These are phyloP conservation scores for Acheta domesticus DNA, from an alignment of 2,888 invertebrate genomes.

Conservation along the genomic window DNA sequence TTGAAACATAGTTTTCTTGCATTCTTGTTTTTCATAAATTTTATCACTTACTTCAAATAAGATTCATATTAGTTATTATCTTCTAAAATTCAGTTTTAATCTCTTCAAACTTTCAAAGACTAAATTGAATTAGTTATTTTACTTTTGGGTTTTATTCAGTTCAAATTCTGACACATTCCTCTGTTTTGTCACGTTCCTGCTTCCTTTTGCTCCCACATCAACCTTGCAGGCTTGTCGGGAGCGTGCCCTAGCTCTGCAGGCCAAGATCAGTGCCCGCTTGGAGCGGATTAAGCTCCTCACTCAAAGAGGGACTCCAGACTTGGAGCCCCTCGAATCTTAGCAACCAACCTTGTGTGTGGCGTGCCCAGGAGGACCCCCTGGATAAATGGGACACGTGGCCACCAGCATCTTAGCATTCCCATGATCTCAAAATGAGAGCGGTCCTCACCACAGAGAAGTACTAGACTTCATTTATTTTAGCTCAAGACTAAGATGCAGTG, in stretches of 20 bases:
- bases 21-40: constrained; percentile 23
- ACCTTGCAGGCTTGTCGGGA: constrained; percentile 72
- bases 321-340: constrained; percentile 70
- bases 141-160: constrained; percentile 21
- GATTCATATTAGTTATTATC: too few species aligned
- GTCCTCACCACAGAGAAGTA: constrained; percentile 25
- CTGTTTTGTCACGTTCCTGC: constrained; percentile 49
- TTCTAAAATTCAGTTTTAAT: too few species aligned
- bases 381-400: constrained; percentile 38
- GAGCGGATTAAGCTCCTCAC: constrained; percentile 84
- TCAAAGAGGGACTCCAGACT: constrained; percentile 82
- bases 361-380: constrained; percentile 29
- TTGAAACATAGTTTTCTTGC: constrained; percentile 1
- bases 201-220: constrained; percentile 30
- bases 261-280: constrained; percentile 80
- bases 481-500: too few species aligned
- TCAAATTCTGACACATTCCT: constrained; percentile 43
- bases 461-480: constrained; percentile 4
- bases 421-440: neutral
- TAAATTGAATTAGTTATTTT: too few species aligned
- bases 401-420: constrained; percentile 38
- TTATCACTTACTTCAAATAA: neutral
- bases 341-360: constrained; percentile 33
- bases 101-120: too few species aligned
- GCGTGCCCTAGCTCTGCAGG: constrained; percentile 79